These are phyloP conservation scores for Pyralis farinalis DNA, from an alignment of 2,888 invertebrate genomes.

Conservation along the genomic window DNA sequence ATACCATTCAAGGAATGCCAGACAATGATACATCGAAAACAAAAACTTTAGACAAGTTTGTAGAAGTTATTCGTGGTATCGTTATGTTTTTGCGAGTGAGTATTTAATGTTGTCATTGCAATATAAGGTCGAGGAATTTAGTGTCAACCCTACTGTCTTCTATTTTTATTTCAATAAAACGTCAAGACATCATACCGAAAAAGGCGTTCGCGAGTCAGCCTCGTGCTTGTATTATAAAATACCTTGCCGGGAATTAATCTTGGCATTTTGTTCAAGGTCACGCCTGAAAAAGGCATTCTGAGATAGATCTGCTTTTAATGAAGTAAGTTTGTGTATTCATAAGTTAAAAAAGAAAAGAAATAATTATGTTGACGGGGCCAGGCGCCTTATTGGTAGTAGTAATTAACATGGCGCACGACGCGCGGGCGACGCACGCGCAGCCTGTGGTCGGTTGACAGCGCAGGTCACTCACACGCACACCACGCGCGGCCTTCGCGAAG, in stretches of 20 bases:
- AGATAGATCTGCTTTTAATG: constrained; percentile 52
- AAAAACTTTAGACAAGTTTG: constrained; percentile 54
- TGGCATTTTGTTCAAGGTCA: constrained; percentile 64
- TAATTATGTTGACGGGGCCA: constrained; percentile 63
- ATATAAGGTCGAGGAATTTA: constrained; percentile 68
- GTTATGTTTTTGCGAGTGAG: constrained; percentile 51
- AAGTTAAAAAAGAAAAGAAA: constrained; percentile 47
- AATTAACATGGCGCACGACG: constrained; percentile 66
- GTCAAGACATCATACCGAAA: constrained; percentile 60
- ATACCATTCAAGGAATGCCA: constrained; percentile 1
- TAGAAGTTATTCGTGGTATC: constrained; percentile 30
- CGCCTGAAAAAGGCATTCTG: constrained; percentile 37
- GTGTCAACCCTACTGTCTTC: constrained; percentile 49
- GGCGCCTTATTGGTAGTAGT: constrained; percentile 69
- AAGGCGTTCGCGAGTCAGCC: constrained; percentile 56
- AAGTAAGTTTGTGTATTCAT: constrained; percentile 56
- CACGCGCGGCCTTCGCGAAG: constrained; percentile 63
- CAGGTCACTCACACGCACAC: constrained; percentile 58
- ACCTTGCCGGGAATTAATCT: constrained; percentile 57
- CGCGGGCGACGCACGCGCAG: constrained; percentile 37
- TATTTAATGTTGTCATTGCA: constrained; percentile 65
- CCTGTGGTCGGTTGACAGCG: constrained; percentile 41
- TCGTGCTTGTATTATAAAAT: constrained; percentile 59
- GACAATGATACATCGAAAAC: constrained; percentile 21
- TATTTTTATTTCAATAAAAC: constrained; percentile 62